These are phyloP conservation scores for Asobara japonica DNA, from an alignment of 1,140 invertebrate genomes.

Conservation along the genomic window DNA sequence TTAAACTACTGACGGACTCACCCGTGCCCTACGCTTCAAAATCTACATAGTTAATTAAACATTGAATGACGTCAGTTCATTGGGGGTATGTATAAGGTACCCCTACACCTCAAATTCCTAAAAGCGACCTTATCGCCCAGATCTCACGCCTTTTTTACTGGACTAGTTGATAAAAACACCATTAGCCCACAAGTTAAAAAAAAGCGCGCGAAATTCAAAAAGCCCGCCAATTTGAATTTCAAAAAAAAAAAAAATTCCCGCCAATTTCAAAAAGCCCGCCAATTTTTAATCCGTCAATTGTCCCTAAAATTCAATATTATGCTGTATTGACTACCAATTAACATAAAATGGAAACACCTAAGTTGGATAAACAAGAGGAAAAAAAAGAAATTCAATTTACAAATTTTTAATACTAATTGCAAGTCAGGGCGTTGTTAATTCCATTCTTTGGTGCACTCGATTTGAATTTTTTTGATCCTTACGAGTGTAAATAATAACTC, in stretches of 20 bases:
- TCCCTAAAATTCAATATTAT: background rate
- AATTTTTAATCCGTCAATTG: background rate
- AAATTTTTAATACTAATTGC: slow-evolving; percentile 5
- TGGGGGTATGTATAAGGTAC: slow-evolving; percentile 37
- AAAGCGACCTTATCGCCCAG: background rate
- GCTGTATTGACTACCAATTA: background rate
- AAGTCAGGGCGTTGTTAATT: background rate
- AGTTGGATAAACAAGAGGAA: background rate
- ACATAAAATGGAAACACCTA: background rate
- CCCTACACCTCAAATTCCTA: background rate
- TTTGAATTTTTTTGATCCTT: background rate
- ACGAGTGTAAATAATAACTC: background rate
- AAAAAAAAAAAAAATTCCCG: no score
- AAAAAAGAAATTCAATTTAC: background rate
- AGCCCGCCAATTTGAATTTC: no score
- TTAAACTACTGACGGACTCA: background rate
- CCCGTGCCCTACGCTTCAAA: background rate
- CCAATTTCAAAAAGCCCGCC: no score
- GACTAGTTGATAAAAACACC: slow-evolving; percentile 11
- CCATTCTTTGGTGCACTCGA: background rate
- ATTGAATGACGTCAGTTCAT: background rate
- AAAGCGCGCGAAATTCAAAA: no score
- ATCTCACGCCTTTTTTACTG: background rate
- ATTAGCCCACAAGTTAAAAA: background rate
- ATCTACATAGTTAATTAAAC: background rate